Base-by-base conservation (phyloP, 2,888 invertebrate genomes). In the Protophormia terraenovae region DNA sequence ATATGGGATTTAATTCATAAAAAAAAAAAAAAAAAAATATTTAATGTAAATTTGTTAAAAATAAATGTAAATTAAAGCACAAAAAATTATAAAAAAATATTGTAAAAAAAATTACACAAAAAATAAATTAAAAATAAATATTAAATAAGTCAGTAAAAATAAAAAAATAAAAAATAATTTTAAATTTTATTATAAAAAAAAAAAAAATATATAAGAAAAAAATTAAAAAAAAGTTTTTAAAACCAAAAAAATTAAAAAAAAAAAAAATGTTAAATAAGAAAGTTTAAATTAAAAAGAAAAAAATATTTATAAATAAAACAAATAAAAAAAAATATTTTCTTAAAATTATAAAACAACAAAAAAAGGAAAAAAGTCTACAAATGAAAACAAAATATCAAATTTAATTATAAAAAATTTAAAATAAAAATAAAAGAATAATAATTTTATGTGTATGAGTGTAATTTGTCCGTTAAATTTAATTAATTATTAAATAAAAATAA, bases 391-490 rank as follows among this genome's bases (percentile, higher is more conserved):
- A 84, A 77, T 81, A 81, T 76, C 72, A 81, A 85, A 75, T 75
- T 62, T 45, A 78, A 69, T 58, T 45, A 60, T 24, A 45, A 66
- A 38, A 62, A 72, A 72, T 41, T 19, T 38, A 29, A 41, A 58
- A 32, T 29, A 69, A 45, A 79, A 19, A 53, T 50, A 24, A 24
- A 3, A 60, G 24, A 58, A 45, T 16, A 29, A 60, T 29, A 86
- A 86, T 81, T 86, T 71, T 79, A 86, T 88, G 88, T 90, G 88
- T 90, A 84, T 88, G 87, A 87, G 88, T 89, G 89, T 89, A 88
- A 90, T 89, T 90, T 92, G 91, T 91, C 91, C 91, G 91, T 79
- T 85, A 82, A 82, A 58, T 78, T 53, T 62, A 78, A 82, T 19
- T 16, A 29, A 32, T 27, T 62, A 77, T 41, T 27, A 47, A 24